Evolutionary conservation across 2,797 vertebrate species (phyloP).

Genomic region (Halcyon leucocephala): DNA sequence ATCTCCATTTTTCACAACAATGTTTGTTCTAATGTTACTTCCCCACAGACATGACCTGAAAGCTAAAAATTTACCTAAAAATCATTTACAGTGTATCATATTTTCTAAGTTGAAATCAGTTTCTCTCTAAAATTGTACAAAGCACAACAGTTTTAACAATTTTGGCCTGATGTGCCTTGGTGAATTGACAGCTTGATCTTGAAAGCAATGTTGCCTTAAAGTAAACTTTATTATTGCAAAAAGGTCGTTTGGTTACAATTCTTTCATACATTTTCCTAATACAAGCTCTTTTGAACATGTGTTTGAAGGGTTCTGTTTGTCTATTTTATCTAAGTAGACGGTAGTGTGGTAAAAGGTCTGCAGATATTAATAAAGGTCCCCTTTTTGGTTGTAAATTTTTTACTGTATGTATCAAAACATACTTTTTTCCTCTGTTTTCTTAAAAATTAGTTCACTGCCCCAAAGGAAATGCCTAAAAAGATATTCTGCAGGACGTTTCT

Average conservation of each 20-base stretch:
- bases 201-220: background rate
- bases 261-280: background rate
- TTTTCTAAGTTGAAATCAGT: conserved; percentile 19
- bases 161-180: background rate
- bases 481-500: conserved; percentile 10
- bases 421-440: background rate
- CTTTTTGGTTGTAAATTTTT: background rate
- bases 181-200: background rate
- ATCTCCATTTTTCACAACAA: conserved; percentile 58
- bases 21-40: conserved; percentile 56
- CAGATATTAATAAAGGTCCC: background rate
- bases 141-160: background rate
- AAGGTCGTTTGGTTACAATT: background rate
- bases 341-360: background rate
- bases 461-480: conserved; percentile 17
- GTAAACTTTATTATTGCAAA: background rate
- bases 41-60: conserved; percentile 38
- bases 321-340: background rate
- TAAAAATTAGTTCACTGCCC: conserved; percentile 26
- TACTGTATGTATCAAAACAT: background rate
- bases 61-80: conserved; percentile 58
- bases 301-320: background rate
- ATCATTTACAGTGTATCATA: conserved; percentile 22
- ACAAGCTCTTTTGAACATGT: background rate
- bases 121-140: conserved; percentile 5